Evolutionary conservation across 1,140 invertebrate species (phyloP).

Genomic region (Hycleus phaleratus): DNA sequence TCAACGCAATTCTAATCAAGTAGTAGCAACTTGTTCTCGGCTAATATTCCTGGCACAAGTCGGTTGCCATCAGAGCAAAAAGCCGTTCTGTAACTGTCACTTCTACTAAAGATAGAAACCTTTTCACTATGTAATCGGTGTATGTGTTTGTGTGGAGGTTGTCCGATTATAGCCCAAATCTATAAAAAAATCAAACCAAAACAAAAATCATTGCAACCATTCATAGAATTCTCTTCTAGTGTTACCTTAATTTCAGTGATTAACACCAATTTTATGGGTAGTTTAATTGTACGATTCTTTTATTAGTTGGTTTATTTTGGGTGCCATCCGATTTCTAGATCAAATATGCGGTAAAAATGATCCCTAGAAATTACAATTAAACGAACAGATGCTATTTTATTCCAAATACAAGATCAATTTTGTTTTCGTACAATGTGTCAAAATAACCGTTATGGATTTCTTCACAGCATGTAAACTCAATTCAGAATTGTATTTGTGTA

Average conservation of each 20-base stretch:
- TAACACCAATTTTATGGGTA: not conserved
- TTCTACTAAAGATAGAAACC: constrained; percentile 9
- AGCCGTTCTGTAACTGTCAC: constrained; percentile 14
- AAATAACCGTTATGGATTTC: constrained; percentile 16
- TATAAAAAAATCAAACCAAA: not conserved
- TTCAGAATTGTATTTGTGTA: not conserved
- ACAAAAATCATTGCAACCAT: not conserved
- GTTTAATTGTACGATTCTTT: no score
- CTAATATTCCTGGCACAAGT: constrained; percentile 11
- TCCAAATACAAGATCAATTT: not conserved
- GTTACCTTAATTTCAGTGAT: not conserved
- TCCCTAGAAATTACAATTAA: no score
- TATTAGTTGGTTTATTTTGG: no score
- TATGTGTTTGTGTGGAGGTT: no score
- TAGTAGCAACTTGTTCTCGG: constrained; percentile 7
- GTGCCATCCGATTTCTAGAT: no score
- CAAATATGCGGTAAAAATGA: no score
- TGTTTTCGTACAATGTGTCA: constrained; percentile 4
- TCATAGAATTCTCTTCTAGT: not conserved
- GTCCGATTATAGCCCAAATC: no score
- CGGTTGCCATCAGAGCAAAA: constrained; percentile 4
- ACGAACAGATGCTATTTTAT: no score
- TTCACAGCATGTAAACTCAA: constrained; percentile 6
- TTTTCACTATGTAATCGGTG: no score
- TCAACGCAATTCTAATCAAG: constrained; percentile 14